phyloP scores from a whole-genome alignment of 2,888 invertebrate species.

The Calliphora vomitoria region DNA sequence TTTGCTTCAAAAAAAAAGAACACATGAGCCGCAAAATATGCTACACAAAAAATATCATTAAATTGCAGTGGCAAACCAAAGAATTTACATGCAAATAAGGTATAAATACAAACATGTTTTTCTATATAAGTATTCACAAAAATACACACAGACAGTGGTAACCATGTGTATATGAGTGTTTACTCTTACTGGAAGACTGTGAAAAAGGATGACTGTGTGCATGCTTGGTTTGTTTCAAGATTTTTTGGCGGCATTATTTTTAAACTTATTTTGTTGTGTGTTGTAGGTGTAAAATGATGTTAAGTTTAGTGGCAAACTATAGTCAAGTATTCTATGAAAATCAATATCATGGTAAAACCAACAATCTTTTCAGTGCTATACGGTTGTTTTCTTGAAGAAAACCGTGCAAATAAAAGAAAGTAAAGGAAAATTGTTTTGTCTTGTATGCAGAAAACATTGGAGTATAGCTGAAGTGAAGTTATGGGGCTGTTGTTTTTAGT shows the following conservation, averaged over 20 bases:
- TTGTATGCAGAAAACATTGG: slow-evolving; percentile 15
- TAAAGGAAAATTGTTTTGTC: slow-evolving; percentile 26
- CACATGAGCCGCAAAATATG: slow-evolving; percentile 73
- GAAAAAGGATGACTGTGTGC: neutral
- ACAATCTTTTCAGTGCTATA: slow-evolving; percentile 18
- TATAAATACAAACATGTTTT: slow-evolving; percentile 24
- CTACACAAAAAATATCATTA: slow-evolving; percentile 70
- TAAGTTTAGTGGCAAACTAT: slow-evolving; percentile 70
- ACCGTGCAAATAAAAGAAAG: slow-evolving; percentile 1
- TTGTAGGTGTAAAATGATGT: slow-evolving; percentile 72
- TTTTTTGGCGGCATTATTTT: slow-evolving; percentile 60
- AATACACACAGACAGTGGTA: neutral
- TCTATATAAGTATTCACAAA: neutral
- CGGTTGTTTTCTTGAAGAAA: slow-evolving; percentile 37
- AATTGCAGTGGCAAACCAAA: slow-evolving; percentile 75
- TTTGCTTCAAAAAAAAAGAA: slow-evolving; percentile 35
- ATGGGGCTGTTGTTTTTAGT: neutral
- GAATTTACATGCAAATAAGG: slow-evolving; percentile 75
- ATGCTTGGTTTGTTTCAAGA: slow-evolving; percentile 39
- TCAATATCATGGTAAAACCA: slow-evolving; percentile 63
- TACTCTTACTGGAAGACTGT: neutral
- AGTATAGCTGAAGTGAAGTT: neutral
- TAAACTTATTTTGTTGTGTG: slow-evolving; percentile 31
- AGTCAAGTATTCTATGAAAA: slow-evolving; percentile 58
- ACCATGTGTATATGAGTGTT: neutral